Base-by-base conservation (phyloP, 2,797 vertebrate genomes). In the Protonibea diacanthus region DNA sequence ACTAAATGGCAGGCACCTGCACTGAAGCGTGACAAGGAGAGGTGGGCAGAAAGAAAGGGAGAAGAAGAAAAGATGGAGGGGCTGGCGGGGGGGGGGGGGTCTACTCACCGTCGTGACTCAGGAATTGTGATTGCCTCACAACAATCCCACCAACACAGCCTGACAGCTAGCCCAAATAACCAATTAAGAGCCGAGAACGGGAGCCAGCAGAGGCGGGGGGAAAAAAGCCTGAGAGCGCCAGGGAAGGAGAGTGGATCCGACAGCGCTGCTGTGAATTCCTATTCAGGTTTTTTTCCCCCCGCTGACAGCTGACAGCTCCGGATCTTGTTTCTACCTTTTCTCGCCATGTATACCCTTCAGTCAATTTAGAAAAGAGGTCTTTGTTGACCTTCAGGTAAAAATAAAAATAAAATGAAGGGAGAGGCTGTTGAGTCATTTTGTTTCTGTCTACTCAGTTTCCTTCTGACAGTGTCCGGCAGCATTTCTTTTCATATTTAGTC, bases 151-250 rank as follows among this genome's bases (percentile, higher is more conserved):
- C 85, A 76, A 90, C 83, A 74, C 81, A 80, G 87, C 63, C 83
- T 86, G 92, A 92, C 87, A 89, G 90, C 87, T 40, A 71, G 85
- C 82, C 87, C 87, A 91, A 91, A 94, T 91, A 93, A 90, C 85
- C 91, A 93, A 94, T 94, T 94, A 93, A 84, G 80, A 88, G 79
- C 71, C 6, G 61, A 78, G 89, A 80, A 89, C 15, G 48, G 69
- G 57, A 86, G 81, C 78, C 71, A 70, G 89, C 69, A 67, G 76
- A 89, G 87, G 87, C 20, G 53, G 86, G 78, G 33, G 8, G 8
- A 69, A 74, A 70, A 77, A 85, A 80, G 76, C 65, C 83, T 1
- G 42, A 53, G 58, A 82, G 79, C 44, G 58, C 27, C 45, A 7
- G 48, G 25, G 64, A 80, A 70, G 78, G 62, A 58, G 27, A 86